Evolutionary conservation across 2,113 vertebrate species (phyloP).

Genomic region (Sander vitreus): DNA sequence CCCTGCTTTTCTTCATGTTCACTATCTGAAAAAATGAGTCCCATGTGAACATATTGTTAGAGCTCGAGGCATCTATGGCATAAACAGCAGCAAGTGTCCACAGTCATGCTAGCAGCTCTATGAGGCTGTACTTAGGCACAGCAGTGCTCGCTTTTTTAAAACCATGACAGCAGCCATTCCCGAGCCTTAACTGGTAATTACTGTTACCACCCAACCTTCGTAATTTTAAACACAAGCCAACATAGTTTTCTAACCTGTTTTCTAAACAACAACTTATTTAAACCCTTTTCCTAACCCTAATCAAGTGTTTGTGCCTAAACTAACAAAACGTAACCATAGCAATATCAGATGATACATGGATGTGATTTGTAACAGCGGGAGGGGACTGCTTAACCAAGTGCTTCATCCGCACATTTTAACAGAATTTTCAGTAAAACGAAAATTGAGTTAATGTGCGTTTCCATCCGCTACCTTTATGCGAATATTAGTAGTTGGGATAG

Average conservation of each 20-base stretch:
- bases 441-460: background rate
- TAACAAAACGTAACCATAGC: background rate
- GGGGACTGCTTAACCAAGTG: background rate
- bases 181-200: background rate
- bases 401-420: background rate
- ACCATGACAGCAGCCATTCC: background rate
- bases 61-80: background rate
- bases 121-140: background rate
- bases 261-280: background rate
- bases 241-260: background rate
- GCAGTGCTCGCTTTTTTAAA: background rate
- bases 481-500: background rate
- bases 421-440: background rate
- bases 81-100: background rate
- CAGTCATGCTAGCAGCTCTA: slow-evolving; percentile 2
- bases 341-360: background rate
- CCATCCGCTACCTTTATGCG: background rate
- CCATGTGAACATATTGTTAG: slow-evolving; percentile 4
- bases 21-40: background rate
- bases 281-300: background rate
- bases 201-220: background rate
- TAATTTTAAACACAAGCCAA: background rate
- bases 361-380: background rate
- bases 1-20: background rate
- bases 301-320: background rate